These are phyloP conservation scores for Opisthocomus hoazin DNA, from an alignment of 2,113 vertebrate genomes.

Conservation along the genomic window DNA sequence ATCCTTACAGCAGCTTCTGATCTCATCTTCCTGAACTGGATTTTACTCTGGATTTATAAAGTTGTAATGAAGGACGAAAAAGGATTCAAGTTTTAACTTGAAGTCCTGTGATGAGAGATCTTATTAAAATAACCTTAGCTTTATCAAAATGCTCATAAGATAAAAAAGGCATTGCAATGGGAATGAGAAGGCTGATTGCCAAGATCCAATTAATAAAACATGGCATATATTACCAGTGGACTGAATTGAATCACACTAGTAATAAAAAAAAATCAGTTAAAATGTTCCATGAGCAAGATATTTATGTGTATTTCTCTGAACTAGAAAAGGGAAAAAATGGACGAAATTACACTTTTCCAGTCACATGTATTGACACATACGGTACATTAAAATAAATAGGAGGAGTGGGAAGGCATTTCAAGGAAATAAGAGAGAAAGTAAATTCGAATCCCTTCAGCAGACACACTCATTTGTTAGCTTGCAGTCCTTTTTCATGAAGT, in stretches of 20 bases:
- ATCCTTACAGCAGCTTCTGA: background rate
- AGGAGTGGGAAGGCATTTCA: background rate
- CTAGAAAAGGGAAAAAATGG: background rate
- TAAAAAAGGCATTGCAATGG: background rate
- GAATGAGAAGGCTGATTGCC: background rate
- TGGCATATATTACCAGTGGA: background rate
- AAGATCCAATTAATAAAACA: conserved; percentile 18
- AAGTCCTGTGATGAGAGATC: background rate
- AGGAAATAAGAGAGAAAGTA: background rate
- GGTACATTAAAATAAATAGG: background rate
- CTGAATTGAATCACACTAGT: background rate
- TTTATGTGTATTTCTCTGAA: background rate
- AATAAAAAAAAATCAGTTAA: background rate
- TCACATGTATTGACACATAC: background rate
- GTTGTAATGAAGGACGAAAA: background rate
- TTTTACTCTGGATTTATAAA: background rate
- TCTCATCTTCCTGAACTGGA: background rate
- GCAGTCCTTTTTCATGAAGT: background rate
- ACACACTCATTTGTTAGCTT: background rate
- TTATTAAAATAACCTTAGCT: background rate
- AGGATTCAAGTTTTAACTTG: background rate
- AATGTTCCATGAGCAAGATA: background rate
- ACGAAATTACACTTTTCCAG: background rate
- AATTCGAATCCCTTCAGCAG: background rate
- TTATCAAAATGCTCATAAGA: conserved; percentile 15